Evolutionary conservation across 2,797 vertebrate genomes (phyloP).

Genomic region (Labroides dimidiatus): DNA sequence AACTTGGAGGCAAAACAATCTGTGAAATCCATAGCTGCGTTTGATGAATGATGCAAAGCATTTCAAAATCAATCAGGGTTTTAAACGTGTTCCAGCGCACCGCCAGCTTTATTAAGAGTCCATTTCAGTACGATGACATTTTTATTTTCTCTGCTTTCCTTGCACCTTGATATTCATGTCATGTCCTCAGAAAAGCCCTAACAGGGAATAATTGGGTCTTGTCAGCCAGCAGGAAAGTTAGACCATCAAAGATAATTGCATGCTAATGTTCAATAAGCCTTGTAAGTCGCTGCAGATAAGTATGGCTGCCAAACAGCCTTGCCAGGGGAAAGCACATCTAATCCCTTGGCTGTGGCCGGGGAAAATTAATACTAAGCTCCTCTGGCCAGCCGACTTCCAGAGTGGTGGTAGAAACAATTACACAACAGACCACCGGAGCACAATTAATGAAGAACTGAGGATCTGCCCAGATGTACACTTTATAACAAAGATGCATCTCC

Average conservation of each 20-base stretch:
- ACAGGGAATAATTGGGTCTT: conserved; percentile 71
- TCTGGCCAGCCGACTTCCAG: conserved; percentile 68
- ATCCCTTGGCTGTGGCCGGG: conserved; percentile 70
- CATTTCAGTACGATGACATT: conserved; percentile 48
- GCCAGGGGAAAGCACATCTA: conserved; percentile 76
- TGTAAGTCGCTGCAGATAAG: conserved; percentile 77
- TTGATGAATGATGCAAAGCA: conserved; percentile 59
- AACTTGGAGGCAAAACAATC: conserved; percentile 51
- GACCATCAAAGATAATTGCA: conserved; percentile 81
- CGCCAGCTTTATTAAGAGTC: conserved; percentile 62
- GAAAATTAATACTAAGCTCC: conserved; percentile 77
- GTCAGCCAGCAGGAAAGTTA: conserved; percentile 74
- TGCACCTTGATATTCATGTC: conserved; percentile 62
- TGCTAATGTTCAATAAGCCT: conserved; percentile 82
- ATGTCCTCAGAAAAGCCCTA: conserved; percentile 62
- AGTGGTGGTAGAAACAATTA: conserved; percentile 75
- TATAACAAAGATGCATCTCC: conserved; percentile 71
- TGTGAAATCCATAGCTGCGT: conserved; percentile 49
- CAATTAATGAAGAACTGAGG: conserved; percentile 72
- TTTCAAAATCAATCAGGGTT: conserved; percentile 65
- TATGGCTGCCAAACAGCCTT: conserved; percentile 75
- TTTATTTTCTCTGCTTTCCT: conserved; percentile 56
- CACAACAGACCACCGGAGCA: conserved; percentile 66
- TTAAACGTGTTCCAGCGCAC: conserved; percentile 42
- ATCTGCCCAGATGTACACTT: conserved; percentile 59